Evolutionary conservation across 1,140 invertebrate species (phyloP).

Genomic region (Portunus trituberculatus): DNA sequence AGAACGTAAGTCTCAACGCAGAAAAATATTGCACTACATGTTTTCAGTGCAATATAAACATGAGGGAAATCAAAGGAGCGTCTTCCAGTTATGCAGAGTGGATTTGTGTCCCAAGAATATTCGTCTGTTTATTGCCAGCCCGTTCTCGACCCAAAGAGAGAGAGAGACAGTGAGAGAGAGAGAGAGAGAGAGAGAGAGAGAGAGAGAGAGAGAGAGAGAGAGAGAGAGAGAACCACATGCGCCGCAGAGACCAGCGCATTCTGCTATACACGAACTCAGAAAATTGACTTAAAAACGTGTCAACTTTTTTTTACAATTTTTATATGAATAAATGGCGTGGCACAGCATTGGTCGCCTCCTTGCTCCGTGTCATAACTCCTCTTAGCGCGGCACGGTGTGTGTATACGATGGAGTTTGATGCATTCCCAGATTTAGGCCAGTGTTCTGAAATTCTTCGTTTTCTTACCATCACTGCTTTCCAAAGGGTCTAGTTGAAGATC

Average conservation of each 20-base stretch:
- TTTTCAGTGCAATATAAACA: conserved; percentile 9
- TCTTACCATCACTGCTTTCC: too few species aligned
- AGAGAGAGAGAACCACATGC: neutral
- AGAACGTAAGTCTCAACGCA: neutral
- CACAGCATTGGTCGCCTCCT: too few species aligned
- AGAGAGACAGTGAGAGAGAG: too few species aligned
- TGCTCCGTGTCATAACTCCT: too few species aligned
- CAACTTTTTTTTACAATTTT: neutral
- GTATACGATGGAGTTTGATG: too few species aligned
- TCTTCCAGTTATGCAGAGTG: neutral
- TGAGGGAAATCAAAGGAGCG: neutral
- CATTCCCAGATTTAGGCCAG: too few species aligned
- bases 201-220: too few species aligned
- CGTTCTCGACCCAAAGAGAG: neutral
- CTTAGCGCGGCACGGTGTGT: neutral
- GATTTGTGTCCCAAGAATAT: neutral
- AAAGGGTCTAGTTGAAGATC: too few species aligned
- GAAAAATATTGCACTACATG: neutral
- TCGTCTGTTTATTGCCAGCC: neutral
- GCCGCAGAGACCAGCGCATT: neutral
- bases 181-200: too few species aligned
- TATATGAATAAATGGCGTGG: too few species aligned
- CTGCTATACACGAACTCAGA: neutral
- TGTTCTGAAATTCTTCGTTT: too few species aligned
- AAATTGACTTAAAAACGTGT: neutral